Evolutionary conservation across 2,888 invertebrate species (phyloP).

Genomic region (Acrobasis repandana): DNA sequence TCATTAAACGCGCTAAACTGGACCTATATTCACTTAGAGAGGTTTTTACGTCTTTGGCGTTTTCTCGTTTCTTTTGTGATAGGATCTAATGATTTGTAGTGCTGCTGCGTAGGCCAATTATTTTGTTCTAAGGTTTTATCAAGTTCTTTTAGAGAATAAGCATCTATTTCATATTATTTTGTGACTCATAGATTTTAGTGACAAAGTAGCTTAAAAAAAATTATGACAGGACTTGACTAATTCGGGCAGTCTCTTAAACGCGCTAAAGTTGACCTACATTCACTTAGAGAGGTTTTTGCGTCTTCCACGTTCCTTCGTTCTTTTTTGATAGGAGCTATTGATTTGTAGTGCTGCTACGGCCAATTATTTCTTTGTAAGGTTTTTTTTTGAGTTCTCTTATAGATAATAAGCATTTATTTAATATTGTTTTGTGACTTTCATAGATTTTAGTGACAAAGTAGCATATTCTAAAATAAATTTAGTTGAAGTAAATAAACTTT

Average conservation of each 20-base stretch:
- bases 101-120: conserved; percentile 11
- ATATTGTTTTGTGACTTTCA: no score
- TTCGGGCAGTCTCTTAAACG: conserved; percentile 73
- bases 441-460: no score
- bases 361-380: no score
- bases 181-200: no score
- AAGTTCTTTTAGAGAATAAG: no score
- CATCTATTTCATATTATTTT: no score
- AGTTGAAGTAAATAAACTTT: no score
- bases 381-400: not conserved
- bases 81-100: conserved; percentile 9
- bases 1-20: conserved; percentile 73
- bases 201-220: no score
- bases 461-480: no score
- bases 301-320: conserved; percentile 28
- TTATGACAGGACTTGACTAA: conserved; percentile 74
- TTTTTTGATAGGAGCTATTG: conserved; percentile 3
- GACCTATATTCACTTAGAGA: conserved; percentile 72
- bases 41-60: conserved; percentile 46
- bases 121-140: not conserved
- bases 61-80: conserved; percentile 20
- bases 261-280: conserved; percentile 68
- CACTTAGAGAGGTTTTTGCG: conserved; percentile 66
- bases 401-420: no score
- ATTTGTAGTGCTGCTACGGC: conserved; percentile 11